phyloP scores from a whole-genome alignment of 2,797 vertebrate species.

The Stomatorhinus walkeri region DNA sequence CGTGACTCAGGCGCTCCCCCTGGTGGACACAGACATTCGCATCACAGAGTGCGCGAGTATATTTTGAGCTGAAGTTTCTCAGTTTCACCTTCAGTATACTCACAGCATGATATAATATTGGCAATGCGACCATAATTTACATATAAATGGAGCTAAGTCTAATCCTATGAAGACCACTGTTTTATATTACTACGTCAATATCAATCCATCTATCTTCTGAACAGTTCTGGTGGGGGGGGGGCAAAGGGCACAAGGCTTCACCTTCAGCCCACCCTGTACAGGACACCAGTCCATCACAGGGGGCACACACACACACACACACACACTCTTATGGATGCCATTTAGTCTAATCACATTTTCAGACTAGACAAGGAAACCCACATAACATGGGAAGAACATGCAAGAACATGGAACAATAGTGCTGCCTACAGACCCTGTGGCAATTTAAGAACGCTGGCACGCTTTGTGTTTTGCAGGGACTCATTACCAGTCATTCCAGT shows the following conservation, averaged over 20 bases:
- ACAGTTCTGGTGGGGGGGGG: background rate
- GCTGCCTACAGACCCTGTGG: background rate
- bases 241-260: background rate
- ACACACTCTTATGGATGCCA: background rate
- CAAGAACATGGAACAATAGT: background rate
- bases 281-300: background rate
- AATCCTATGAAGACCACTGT: background rate
- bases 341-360: background rate
- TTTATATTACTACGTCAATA: background rate
- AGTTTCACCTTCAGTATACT: background rate
- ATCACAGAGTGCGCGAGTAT: background rate
- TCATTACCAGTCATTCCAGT: background rate
- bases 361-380: background rate
- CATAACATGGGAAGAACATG: background rate
- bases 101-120: background rate
- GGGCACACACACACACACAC: background rate
- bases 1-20: conserved; percentile 86
- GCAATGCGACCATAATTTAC: background rate
- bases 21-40: conserved; percentile 33
- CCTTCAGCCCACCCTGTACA: background rate
- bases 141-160: background rate
- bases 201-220: background rate
- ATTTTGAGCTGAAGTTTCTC: background rate
- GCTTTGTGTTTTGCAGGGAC: background rate
- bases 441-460: background rate